Percentiles rank a stretch among this genome's conserved stretches.
These are phyloP conservation scores for Imbricaverruca yamaguchii DNA, from an alignment of 2,888 invertebrate species.

Conservation along the genomic window DNA sequence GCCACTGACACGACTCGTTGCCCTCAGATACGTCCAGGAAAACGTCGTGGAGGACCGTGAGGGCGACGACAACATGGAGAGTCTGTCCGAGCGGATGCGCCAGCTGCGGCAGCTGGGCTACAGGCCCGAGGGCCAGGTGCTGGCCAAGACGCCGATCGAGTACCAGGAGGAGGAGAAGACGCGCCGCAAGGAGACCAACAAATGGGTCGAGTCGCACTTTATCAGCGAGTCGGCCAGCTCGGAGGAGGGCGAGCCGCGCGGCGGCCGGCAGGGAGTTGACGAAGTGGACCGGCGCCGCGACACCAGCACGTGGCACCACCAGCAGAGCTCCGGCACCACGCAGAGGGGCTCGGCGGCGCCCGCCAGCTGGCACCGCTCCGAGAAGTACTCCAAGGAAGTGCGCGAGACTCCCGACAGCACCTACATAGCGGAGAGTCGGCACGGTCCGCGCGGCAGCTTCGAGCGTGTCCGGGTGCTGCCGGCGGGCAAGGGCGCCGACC, in stretches of 20 bases:
- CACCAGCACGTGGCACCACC: neutral
- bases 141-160: slow-evolving; percentile 60
- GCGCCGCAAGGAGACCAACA: slow-evolving; percentile 78
- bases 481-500: neutral
- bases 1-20: neutral
- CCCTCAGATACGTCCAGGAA: slow-evolving; percentile 42
- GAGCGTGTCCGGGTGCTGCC: neutral
- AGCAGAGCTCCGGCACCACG: neutral
- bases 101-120: slow-evolving; percentile 44
- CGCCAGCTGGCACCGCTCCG: neutral
- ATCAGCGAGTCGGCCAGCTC: slow-evolving; percentile 72
- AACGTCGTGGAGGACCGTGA: slow-evolving; percentile 69
- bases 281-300: neutral
- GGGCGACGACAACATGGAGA: slow-evolving; percentile 46
- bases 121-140: slow-evolving; percentile 71
- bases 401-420: neutral
- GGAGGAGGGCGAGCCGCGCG: slow-evolving; percentile 39
- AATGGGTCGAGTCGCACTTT: slow-evolving; percentile 85
- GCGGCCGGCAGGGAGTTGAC: neutral
- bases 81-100: neutral
- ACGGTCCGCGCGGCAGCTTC: neutral
- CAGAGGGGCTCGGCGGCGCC: neutral
- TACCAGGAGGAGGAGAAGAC: slow-evolving; percentile 76
- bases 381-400: neutral
- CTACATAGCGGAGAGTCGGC: neutral